These are phyloP conservation scores for Trichoplusia ni DNA, from an alignment of 1,140 invertebrate species.

Conservation along the genomic window DNA sequence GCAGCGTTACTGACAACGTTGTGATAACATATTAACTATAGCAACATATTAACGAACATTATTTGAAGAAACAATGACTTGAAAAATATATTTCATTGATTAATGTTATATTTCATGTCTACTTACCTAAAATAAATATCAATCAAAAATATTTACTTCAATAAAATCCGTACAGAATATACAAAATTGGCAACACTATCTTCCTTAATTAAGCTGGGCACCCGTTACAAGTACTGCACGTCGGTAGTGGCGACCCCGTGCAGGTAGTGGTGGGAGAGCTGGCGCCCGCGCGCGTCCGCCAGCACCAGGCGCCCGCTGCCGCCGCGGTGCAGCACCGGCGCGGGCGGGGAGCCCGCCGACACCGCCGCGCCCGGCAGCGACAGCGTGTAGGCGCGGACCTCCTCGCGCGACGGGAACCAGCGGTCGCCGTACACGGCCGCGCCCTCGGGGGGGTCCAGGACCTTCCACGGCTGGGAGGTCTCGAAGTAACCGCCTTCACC, in stretches of 20 bases:
- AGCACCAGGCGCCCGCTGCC: slow-evolving; percentile 43
- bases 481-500: slow-evolving; percentile 70
- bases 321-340: slow-evolving; percentile 48
- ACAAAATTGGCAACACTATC: too few species aligned
- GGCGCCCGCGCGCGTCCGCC: slow-evolving; percentile 53
- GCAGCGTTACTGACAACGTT: too few species aligned
- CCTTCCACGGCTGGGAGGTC: slow-evolving; percentile 53
- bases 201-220: too few species aligned
- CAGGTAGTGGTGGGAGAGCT: slow-evolving; percentile 55
- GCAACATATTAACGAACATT: too few species aligned
- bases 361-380: slow-evolving; percentile 34
- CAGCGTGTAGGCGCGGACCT: slow-evolving; percentile 41
- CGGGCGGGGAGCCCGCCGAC: slow-evolving; percentile 13
- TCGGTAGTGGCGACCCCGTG: slow-evolving; percentile 45
- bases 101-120: too few species aligned
- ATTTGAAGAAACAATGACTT: too few species aligned
- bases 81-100: too few species aligned
- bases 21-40: too few species aligned
- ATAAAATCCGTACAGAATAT: too few species aligned
- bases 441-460: slow-evolving; percentile 43
- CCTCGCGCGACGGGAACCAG: slow-evolving; percentile 47
- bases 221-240: slow-evolving; percentile 64
- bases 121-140: too few species aligned
- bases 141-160: too few species aligned
- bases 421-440: slow-evolving; percentile 46